phyloP scores from a whole-genome alignment of 2,888 invertebrate species.

The Tenthredo amoena region DNA sequence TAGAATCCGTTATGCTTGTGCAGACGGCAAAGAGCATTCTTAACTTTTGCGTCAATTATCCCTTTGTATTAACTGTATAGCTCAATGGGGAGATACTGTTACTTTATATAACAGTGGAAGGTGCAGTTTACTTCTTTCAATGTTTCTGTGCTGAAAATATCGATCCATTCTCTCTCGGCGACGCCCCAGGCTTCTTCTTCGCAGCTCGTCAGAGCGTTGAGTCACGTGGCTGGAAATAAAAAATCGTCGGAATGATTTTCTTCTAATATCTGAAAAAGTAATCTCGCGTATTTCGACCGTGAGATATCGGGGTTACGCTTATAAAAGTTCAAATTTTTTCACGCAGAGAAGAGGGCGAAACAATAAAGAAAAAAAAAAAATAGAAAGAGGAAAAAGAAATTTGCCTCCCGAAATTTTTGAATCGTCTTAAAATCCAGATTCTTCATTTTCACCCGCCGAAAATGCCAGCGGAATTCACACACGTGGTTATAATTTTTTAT shows the following conservation, averaged over 20 bases:
- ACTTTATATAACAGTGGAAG: not conserved
- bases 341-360: not conserved
- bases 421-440: not conserved
- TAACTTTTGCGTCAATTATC: not conserved
- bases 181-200: constrained; percentile 23
- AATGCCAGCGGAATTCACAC: not conserved
- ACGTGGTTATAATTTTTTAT: not conserved
- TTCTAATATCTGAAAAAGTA: not conserved
- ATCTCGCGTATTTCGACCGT: not conserved
- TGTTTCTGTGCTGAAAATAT: constrained; percentile 8
- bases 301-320: not conserved
- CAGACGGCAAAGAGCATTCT: too few species aligned
- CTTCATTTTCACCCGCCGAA: not conserved
- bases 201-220: constrained; percentile 14
- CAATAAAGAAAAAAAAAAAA: too few species aligned
- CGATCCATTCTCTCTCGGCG: constrained; percentile 30
- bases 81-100: not conserved
- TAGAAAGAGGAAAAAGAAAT: not conserved
- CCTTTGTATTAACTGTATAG: not conserved
- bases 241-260: not conserved
- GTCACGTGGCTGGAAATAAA: constrained; percentile 7
- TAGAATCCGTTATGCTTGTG: not conserved
- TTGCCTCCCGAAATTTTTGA: not conserved
- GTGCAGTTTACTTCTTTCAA: constrained; percentile 27
- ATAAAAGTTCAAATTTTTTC: not conserved